phyloP scores from a whole-genome alignment of 2,888 invertebrate genomes.

The Danaus chrysippus region DNA sequence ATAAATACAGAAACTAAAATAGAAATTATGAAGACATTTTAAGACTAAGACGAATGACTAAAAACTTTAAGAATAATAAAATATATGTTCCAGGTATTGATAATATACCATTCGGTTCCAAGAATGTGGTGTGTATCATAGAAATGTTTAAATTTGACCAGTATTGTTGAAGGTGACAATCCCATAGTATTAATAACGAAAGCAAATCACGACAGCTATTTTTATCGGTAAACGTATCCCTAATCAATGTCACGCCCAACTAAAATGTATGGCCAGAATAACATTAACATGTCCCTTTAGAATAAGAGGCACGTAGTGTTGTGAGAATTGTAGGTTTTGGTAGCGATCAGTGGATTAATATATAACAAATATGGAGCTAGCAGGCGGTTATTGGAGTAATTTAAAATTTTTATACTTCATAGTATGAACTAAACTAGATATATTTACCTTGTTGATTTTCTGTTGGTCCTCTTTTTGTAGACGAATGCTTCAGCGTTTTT shows the following conservation, averaged over 20 bases:
- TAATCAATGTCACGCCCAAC: background rate
- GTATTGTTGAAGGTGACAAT: background rate
- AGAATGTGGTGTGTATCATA: too few species aligned
- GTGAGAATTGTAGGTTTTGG: background rate
- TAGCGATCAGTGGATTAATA: background rate
- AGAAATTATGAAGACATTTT: too few species aligned
- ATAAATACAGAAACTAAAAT: too few species aligned
- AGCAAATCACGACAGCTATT: background rate
- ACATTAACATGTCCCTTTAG: background rate
- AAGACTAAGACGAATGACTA: too few species aligned
- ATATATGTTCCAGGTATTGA: too few species aligned
- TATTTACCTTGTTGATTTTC: background rate
- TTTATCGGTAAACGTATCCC: conserved; percentile 2
- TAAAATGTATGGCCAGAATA: background rate
- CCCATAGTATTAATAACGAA: background rate
- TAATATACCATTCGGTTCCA: too few species aligned
- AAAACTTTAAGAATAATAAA: too few species aligned
- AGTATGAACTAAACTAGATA: background rate
- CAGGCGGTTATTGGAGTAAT: background rate
- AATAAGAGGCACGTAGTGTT: background rate
- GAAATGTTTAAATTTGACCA: too few species aligned
- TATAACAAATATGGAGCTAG: background rate
- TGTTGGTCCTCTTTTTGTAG: too few species aligned
- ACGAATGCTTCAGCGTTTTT: too few species aligned
- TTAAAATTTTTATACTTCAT: background rate